Evolutionary conservation across 2,113 vertebrate species (phyloP).

Genomic region (Phaetusa simplex): DNA sequence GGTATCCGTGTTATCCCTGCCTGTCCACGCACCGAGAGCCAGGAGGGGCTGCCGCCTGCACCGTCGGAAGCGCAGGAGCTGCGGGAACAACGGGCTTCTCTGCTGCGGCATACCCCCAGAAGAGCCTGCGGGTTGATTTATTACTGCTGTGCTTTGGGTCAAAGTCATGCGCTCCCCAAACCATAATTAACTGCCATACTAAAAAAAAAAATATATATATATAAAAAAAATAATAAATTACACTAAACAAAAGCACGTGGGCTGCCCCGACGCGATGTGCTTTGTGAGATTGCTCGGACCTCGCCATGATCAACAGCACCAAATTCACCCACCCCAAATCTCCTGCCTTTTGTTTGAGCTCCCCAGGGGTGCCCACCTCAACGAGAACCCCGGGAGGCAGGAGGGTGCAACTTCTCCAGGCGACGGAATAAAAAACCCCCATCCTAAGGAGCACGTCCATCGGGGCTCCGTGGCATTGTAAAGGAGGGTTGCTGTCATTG

Average conservation of each 20-base stretch:
- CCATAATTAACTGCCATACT: neutral
- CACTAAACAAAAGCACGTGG: neutral
- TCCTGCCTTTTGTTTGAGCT: neutral
- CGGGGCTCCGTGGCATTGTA: neutral
- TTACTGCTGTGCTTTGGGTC: neutral
- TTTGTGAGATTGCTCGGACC: neutral
- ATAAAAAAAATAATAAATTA: neutral
- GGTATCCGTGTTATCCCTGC: fast-evolving
- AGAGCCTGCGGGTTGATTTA: neutral
- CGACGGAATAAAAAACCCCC: neutral
- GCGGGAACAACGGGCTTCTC: neutral
- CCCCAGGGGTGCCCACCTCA: neutral
- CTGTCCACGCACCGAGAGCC: fast-evolving
- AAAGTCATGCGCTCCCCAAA: neutral
- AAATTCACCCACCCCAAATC: neutral
- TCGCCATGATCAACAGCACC: fast-evolving
- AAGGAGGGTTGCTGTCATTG: neutral
- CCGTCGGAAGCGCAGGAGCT: fast-evolving
- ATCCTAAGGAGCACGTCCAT: neutral
- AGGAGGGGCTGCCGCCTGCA: neutral
- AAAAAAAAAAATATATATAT: neutral
- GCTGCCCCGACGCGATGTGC: fast-evolving
- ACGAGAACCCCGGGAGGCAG: neutral
- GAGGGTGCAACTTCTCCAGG: fast-evolving
- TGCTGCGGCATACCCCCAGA: neutral